Evolutionary conservation across 1,140 invertebrate genomes (phyloP).

Genomic region (Pseudomyrmex concolor): DNA sequence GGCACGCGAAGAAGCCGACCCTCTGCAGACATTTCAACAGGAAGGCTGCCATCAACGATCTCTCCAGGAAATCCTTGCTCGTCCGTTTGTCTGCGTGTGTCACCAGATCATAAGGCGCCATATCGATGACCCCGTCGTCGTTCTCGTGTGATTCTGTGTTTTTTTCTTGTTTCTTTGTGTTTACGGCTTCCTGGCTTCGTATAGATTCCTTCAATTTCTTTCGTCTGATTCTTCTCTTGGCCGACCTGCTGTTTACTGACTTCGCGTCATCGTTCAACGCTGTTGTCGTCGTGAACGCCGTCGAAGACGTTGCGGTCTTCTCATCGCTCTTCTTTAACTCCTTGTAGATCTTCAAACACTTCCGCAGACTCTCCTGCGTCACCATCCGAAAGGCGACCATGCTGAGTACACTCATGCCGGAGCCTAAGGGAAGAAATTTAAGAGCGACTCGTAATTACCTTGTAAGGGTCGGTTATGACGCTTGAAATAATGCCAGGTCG

Average conservation of each 20-base stretch:
- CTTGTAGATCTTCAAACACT: slow-evolving; percentile 84
- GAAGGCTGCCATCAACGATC: slow-evolving; percentile 92
- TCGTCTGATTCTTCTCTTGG: slow-evolving; percentile 71
- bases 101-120: slow-evolving; percentile 88
- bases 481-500: not conserved
- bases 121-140: slow-evolving; percentile 64
- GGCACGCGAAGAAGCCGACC: slow-evolving; percentile 86
- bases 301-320: not conserved
- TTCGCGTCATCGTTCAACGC: not conserved
- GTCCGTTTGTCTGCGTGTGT: slow-evolving; percentile 88
- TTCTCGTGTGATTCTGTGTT: slow-evolving; percentile 1
- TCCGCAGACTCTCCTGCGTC: slow-evolving; percentile 87
- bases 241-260: slow-evolving; percentile 70
- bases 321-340: slow-evolving; percentile 58
- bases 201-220: slow-evolving; percentile 77
- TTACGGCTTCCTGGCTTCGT: slow-evolving; percentile 69
- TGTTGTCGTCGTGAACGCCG: not conserved
- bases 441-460: slow-evolving; percentile 45
- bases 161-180: not conserved
- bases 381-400: slow-evolving; percentile 91
- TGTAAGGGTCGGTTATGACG: slow-evolving; percentile 14
- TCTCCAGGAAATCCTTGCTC: slow-evolving; percentile 90
- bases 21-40: slow-evolving; percentile 90
- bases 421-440: slow-evolving; percentile 82
- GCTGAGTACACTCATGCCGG: slow-evolving; percentile 92